Evolutionary conservation across 37 sponge, comb jelly and placozoan genomes (phyloP).

Genomic region (Spongilla lacustris): DNA sequence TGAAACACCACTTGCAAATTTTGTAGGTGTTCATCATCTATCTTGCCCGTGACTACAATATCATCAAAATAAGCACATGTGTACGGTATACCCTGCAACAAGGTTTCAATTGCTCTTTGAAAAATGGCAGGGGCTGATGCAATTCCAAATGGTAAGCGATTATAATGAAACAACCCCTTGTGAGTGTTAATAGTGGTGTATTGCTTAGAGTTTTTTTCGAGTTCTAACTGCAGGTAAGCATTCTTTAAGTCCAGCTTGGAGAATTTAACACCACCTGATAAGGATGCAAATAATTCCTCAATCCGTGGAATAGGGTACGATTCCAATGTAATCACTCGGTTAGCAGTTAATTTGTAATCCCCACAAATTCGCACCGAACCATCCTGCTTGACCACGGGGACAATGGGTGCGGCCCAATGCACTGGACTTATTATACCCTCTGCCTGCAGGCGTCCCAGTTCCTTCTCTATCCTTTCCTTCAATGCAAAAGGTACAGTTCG

Average conservation of each 20-base stretch:
- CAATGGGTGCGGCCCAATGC: constrained; percentile 49
- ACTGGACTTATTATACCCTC: constrained; percentile 29
- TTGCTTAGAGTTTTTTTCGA: constrained; percentile 28
- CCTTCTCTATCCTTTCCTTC: constrained; percentile 21
- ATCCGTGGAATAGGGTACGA: constrained; percentile 28
- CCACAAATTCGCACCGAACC: constrained; percentile 50
- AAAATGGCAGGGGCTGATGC: constrained; percentile 45
- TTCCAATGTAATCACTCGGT: constrained; percentile 11
- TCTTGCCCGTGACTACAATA: constrained; percentile 30
- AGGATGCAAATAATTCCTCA: constrained; percentile 26
- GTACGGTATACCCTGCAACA: constrained; percentile 37
- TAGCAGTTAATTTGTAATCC: constrained; percentile 48
- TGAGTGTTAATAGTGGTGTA: constrained; percentile 46
- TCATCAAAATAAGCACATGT: constrained; percentile 51
- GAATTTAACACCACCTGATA: constrained; percentile 24
- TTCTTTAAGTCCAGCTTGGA: constrained; percentile 37
- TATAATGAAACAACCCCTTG: constrained; percentile 52
- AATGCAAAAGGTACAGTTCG: constrained; percentile 49
- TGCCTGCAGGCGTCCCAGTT: constrained; percentile 28
- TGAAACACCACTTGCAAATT: constrained; percentile 26
- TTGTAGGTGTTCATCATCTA: constrained; percentile 18
- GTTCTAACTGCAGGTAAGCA: constrained; percentile 24
- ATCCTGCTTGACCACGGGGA: constrained; percentile 38
- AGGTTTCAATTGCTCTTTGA: constrained; percentile 36
- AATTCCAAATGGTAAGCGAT: constrained; percentile 51